Base-by-base conservation (phyloP, 2,888 invertebrate genomes). In the Dendrolimus houi region DNA sequence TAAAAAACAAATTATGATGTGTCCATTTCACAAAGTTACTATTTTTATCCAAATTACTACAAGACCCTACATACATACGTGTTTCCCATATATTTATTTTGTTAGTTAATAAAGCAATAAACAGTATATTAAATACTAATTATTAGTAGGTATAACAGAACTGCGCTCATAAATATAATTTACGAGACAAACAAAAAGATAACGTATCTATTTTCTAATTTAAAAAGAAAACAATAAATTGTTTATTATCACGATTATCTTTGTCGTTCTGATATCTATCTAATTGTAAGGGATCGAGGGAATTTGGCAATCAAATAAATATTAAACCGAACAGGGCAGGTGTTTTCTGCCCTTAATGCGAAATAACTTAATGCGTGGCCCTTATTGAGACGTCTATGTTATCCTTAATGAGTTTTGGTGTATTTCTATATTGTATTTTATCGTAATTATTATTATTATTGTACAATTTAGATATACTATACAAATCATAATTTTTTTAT, bases 281-380 rank as follows among this genome's bases (percentile, higher is more conserved):
- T 53, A 54, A 54, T 55, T 52, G 58, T 9, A 12, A 57, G 57
- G 54, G 52, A 7, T 54, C 9, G 54, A 55, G 69, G 69, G 75
- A 72, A 79, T 85, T 88, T 86, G 81, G 87, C 88, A 88, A 88
- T 88, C 87, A 88, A 85, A 87, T 87, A 84, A 85, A 85, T 86
- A 88, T 87, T 87, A 87, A 78, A 64, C 68, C 67, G 66, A 72
- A 81, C 79, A 77, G 70, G 82, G 69, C 87, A 87, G 87, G 87
- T 87, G 83, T 52, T 58, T 60, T 67, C 57, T 9, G 12, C 47
- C 47, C 47, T 47, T 47, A 47, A 47, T 12, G 47, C 54, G 60
- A 72, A 80, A 77, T 77, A 74, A 77, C 70, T 77, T 74, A 75
- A 71, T 72, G 71, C 63, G 60, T 62, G 63, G 61, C 65, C 65